Evolutionary conservation across 2,888 invertebrate species (phyloP).

Genomic region (Tillus elongatus): DNA sequence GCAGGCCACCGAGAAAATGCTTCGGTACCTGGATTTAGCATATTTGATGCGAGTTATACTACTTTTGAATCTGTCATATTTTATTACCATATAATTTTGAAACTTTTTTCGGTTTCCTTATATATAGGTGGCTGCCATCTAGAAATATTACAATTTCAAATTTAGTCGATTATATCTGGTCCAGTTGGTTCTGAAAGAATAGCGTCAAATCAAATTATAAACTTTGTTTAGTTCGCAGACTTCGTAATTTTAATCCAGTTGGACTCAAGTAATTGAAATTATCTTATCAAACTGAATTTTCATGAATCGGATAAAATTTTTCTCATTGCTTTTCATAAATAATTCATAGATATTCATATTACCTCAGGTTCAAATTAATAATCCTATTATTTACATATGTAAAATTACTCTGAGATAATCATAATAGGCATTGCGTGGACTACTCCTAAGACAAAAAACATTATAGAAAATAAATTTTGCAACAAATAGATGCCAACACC

Average conservation of each 20-base stretch:
- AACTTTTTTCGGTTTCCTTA: constrained; percentile 22
- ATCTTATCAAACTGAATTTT: too few relatives aligned
- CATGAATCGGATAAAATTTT: too few relatives aligned
- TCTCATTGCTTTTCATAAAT: too few relatives aligned
- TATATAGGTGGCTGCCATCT: constrained; percentile 10
- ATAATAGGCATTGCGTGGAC: too few relatives aligned
- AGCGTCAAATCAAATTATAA: neutral
- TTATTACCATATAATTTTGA: constrained; percentile 29
- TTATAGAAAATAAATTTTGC: too few relatives aligned
- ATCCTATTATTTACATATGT: too few relatives aligned
- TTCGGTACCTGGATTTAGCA: constrained; percentile 29
- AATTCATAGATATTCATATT: too few relatives aligned
- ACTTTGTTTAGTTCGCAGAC: neutral
- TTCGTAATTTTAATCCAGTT: constrained; percentile 1
- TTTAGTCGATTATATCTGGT: constrained; percentile 14
- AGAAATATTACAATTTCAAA: constrained; percentile 25
- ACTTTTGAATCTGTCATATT: constrained; percentile 25
- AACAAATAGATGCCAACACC: too few relatives aligned
- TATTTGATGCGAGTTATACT: constrained; percentile 27
- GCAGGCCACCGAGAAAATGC: constrained; percentile 26
- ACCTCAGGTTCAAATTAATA: too few relatives aligned
- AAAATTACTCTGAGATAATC: too few relatives aligned
- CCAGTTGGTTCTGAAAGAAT: constrained; percentile 2
- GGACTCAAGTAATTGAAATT: too few relatives aligned
- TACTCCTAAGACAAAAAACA: too few relatives aligned